phyloP scores from a whole-genome alignment of 2,113 vertebrate species.

The Numida meleagris region DNA sequence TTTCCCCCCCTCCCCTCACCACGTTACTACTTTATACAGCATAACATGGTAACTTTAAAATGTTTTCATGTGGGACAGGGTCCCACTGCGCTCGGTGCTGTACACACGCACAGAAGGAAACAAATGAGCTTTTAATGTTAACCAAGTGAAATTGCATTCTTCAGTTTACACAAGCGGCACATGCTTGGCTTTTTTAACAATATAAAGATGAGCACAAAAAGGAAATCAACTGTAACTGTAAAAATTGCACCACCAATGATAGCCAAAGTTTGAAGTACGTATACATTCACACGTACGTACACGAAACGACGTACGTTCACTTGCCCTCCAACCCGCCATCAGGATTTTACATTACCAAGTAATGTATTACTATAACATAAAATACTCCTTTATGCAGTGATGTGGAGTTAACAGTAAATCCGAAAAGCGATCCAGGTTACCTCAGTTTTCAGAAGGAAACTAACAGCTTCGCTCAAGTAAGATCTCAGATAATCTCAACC shows the following conservation, averaged over 20 bases:
- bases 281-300: neutral
- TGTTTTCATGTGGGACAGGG: neutral
- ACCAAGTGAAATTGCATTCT: neutral
- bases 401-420: neutral
- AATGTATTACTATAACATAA: neutral
- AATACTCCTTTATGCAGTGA: neutral
- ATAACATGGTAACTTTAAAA: conserved; percentile 5
- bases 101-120: neutral
- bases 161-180: neutral
- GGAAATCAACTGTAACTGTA: neutral
- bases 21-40: neutral
- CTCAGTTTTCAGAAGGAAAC: conserved; percentile 48
- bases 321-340: neutral
- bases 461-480: conserved; percentile 18
- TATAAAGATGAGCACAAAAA: neutral
- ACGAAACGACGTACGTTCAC: neutral
- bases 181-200: conserved; percentile 6
- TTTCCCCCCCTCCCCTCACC: neutral
- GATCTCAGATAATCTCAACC: conserved; percentile 44
- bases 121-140: conserved; percentile 30
- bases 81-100: neutral
- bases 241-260: neutral
- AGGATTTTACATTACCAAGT: neutral
- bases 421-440: conserved; percentile 8
- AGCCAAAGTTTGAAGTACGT: neutral